Evolutionary conservation across 2,113 vertebrate species (phyloP).

Genomic region (Panthera tigris): DNA sequence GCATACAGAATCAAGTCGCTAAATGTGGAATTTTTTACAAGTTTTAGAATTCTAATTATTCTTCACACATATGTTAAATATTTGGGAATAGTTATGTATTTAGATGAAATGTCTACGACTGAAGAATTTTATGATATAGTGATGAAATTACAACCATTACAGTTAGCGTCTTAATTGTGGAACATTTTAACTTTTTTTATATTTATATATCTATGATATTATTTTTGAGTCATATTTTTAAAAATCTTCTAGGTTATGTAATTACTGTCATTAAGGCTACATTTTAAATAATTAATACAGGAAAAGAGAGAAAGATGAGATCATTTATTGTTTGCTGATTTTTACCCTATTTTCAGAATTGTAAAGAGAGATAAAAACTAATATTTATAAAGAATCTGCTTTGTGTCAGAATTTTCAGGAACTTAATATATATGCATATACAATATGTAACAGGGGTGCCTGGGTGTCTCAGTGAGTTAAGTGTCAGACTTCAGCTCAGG

Average conservation of each 20-base stretch:
- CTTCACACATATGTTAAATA: background rate
- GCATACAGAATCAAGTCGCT: background rate
- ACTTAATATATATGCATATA: background rate
- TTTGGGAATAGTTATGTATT: background rate
- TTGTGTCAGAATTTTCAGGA: background rate
- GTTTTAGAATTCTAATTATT: background rate
- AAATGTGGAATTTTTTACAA: background rate
- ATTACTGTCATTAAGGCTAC: background rate
- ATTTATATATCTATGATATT: background rate
- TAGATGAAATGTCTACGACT: background rate
- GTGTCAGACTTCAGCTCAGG: too few relatives aligned
- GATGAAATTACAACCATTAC: background rate
- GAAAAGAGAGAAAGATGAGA: background rate
- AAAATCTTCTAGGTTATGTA: background rate
- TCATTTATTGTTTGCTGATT: background rate
- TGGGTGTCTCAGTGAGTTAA: too few relatives aligned
- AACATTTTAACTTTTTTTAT: background rate
- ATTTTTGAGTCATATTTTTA: background rate
- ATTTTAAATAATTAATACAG: background rate
- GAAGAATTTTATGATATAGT: background rate
- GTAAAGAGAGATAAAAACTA: background rate
- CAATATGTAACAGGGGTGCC: too few relatives aligned
- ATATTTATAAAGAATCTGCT: background rate
- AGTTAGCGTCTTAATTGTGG: background rate
- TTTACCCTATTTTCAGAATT: background rate